phyloP scores from a whole-genome alignment of 2,797 vertebrate genomes.

The Phylloscopus collybita region DNA sequence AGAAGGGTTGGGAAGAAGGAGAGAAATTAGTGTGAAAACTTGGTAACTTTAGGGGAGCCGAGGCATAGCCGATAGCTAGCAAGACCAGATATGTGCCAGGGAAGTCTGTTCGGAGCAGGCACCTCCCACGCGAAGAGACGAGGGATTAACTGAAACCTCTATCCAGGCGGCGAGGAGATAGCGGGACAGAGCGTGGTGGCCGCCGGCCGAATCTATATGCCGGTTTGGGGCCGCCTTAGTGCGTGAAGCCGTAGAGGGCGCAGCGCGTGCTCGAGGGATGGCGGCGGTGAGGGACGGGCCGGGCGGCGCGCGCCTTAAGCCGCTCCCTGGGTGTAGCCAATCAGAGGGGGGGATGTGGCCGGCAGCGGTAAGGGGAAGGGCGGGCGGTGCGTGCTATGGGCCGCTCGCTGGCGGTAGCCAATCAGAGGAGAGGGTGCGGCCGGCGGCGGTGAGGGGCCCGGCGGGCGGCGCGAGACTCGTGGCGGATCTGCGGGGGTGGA shows the following conservation, averaged over 20 bases:
- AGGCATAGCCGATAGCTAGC: neutral
- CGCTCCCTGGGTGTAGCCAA: neutral
- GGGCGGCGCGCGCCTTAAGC: neutral
- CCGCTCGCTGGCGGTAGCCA: neutral
- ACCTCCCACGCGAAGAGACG: neutral
- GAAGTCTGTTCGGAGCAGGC: neutral
- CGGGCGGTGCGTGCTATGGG: neutral
- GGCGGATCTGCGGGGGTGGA: rapidly evolving
- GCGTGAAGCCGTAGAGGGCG: neutral
- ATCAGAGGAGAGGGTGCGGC: neutral
- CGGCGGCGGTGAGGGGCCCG: neutral
- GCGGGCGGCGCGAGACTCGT: too few relatives aligned
- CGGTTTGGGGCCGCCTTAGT: neutral
- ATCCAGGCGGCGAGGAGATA: rapidly evolving
- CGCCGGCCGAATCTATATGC: rapidly evolving
- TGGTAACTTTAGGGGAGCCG: neutral
- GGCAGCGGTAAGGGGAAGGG: neutral
- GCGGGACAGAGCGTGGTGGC: neutral
- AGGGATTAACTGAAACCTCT: neutral
- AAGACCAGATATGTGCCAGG: rapidly evolving
- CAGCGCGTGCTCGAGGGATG: neutral
- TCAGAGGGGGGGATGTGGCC: neutral
- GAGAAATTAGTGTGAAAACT: neutral
- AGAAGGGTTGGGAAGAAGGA: neutral
- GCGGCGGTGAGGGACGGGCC: neutral